Evolutionary conservation across 2,888 invertebrate species (phyloP), one percentile per base, ranked within the genome.

Genomic region (Melieria crassipennis): DNA sequence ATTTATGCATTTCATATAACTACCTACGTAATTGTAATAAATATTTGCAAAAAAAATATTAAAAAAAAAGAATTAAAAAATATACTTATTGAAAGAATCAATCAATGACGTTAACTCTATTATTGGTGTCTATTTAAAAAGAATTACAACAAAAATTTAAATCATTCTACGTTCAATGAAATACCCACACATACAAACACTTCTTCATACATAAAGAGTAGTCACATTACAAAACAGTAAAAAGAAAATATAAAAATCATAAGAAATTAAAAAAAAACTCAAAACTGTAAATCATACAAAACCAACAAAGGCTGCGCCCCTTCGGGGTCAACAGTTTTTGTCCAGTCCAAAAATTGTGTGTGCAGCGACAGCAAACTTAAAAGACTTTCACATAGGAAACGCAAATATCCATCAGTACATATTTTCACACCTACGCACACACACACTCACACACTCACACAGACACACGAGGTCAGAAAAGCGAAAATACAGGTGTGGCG

Each of bases 321-420:
- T 30, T 30, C 3, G 30, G 30, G 30, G 1, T 30, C 30, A 30
- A 30, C 30, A 30, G 30, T 30, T 30, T 30, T 30, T 30, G 30
- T 30, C 30, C 2, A 1, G 30, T 30, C 30, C 30, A 30, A 30
- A 30, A 30, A 30, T 30, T 2, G 1, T 2, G 30, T 30, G 3
- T 30, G 30, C 30, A 30, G 61, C 61, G 13, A 43, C 30, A 62
- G 47, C 61, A 63, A 63, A 69, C 56, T 55, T 79, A 63, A 80
- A 77, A 81, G 80, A 80, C 79, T 80, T 71, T 76, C 74, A 72
- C 58, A 75, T 73, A 67, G 67, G 71, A 67, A 73, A 76, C 74
- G 74, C 75, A 62, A 71, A 71, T 71, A 71, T 71, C 71, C 57
- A 66, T 56, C 42, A 66, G 60, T 56, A 71, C 71, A 71, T 71